Base-by-base conservation (phyloP, 1,140 invertebrate genomes). In the Leptestheria dahalacensis region DNA sequence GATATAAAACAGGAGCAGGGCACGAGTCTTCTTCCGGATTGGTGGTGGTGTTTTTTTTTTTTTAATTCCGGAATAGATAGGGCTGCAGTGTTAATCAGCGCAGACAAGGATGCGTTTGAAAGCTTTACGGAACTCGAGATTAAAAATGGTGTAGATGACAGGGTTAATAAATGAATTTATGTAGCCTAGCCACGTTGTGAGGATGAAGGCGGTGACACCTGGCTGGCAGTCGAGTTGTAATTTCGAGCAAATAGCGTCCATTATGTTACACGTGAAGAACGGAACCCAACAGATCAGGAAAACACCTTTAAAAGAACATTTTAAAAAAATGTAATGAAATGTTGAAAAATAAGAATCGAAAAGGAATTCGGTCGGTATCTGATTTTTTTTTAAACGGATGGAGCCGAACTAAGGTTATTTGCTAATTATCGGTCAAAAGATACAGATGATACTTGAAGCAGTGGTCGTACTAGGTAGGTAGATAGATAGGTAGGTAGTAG, bases 61-160 rank as follows among this genome's bases (percentile, higher is more conserved):
- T n/a, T n/a, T n/a, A n/a, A n/a, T n/a, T n/a, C n/a, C n/a, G n/a
- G n/a, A n/a, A n/a, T n/a, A n/a, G n/a, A n/a, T n/a, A n/a, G n/a
- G n/a, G n/a, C n/a, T n/a, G n/a, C n/a, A n/a, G n/a, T n/a, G n/a
- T 59, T 47, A 59, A 20, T 47, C 24, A 48, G 48, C 52, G 29
- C 60, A 61, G 33, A 51, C 33, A 23, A 61, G 41, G 20, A 61
- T 41, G 24, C 61, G 54, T 49, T 93, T 91, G 75, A 99, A 99
- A 33, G 96, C 95, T 78, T 97, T 97, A 60, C 96, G 79, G 74
- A 99, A 99, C 74, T 99, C 96, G 2, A 91, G 89, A 76, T 99
- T 99, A 78, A 98, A 99, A 68, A 99, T 97, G 48, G 96, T 98
- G 73, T 99, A 98, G 71, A 99, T 99, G 62, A 98, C 86, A 0